Conservation (phyloP, 2,888 invertebrate genomes). For the Argyresthia albistria region DNA sequence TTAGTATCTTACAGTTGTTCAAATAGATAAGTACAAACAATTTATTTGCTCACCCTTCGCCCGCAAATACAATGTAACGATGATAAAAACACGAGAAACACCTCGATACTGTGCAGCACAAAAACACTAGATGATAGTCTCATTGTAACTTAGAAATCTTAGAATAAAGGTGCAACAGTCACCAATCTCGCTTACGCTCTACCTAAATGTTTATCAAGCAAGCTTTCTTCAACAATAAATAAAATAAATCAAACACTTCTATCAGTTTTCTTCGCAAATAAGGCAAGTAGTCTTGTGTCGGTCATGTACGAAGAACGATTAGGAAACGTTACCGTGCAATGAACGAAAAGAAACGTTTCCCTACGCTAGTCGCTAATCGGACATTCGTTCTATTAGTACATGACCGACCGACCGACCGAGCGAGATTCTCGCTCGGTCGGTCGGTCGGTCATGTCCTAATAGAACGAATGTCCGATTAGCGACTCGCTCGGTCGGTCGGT, state of each 20-base stretch:
- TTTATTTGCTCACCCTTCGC: not conserved
- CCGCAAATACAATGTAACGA: not conserved
- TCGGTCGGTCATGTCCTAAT: too few relatives aligned
- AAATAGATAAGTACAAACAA: not conserved
- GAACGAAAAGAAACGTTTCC: too few relatives aligned
- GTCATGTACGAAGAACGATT: too few relatives aligned
- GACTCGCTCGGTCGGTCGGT: too few relatives aligned
- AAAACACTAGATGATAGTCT: not conserved
- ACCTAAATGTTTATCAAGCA: not conserved
- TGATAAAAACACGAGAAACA: not conserved
- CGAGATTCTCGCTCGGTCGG: too few relatives aligned
- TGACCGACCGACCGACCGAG: too few relatives aligned
- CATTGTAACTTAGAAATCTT: not conserved
- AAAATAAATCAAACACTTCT: slow-evolving; percentile 3
- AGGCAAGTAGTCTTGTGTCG: too few relatives aligned
- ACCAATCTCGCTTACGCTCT: not conserved
- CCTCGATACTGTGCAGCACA: not conserved
- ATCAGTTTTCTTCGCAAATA: too few relatives aligned
- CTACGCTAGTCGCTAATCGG: too few relatives aligned
- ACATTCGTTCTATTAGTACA: too few relatives aligned
- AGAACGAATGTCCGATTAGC: too few relatives aligned
- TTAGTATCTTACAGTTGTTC: not conserved
- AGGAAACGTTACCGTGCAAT: too few relatives aligned
- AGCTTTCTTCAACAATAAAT: slow-evolving; percentile 6
- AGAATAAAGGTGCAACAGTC: slow-evolving; percentile 3